Base-by-base conservation (phyloP, 1,140 invertebrate genomes). In the Diprion similis region DNA sequence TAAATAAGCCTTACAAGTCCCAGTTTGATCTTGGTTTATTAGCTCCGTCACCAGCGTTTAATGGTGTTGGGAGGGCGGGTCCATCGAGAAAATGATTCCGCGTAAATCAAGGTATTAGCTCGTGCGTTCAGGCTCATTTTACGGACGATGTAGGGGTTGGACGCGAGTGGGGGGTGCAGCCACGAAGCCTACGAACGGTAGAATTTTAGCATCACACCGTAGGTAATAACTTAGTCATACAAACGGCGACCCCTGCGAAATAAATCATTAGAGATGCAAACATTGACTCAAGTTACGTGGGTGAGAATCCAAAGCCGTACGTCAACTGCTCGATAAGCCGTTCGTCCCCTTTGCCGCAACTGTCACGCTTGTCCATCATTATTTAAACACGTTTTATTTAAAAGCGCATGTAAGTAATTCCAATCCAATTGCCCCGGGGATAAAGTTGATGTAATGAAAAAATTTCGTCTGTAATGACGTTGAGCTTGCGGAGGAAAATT, bases 201-300 rank as follows among this genome's bases (percentile, higher is more conserved):
- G 11, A 68, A 3, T 68, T 68, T 68, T 68, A 19, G 66, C 37
- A 68, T 13, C 66, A 37, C 24, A 68, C 19, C 37, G 15, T 18
- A 15, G 11, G 37, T 68, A 68, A 68, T 68, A 68, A 68, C 66
- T 68, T 68, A 45, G 66, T 18, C 66, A 68, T 68, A 68, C 37
- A 68, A 19, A 11, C 66, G 66, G 18, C 8, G 15, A 6, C 37
- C 19, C 15, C 66, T 19, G 18, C 66, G 18, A 68, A 68, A 68
- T 68, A 68, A 68, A 68, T 68, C 66, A 68, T 68, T 68, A 68
- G 66, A 7, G 66, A 18, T 18, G 66, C 66, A 68, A 68, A 68
- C 15, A 68, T 68, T 68, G 66, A 68, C 66, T 68, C 18, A 24
- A 18, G 66, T 18, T 11, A 13, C 37, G 66, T 68, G 18, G 66